phyloP scores from a whole-genome alignment of 2,113 vertebrate species.

The Sinocyclocheilus rhinocerous region DNA sequence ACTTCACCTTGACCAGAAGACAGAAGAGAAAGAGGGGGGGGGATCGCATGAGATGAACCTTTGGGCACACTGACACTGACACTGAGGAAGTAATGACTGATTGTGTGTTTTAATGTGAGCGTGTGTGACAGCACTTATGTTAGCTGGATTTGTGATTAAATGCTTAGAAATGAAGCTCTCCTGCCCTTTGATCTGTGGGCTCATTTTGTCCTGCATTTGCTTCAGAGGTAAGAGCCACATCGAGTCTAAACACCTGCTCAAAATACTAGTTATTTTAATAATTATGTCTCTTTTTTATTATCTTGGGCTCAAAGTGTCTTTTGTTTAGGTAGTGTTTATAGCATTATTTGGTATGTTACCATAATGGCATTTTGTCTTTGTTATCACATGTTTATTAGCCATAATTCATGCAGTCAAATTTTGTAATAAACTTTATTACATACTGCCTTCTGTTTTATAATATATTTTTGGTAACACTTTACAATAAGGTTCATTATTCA shows the following conservation, averaged over 20 bases:
- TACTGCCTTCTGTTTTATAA: too few relatives aligned
- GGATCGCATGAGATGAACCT: neutral
- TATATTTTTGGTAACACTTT: too few relatives aligned
- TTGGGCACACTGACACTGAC: neutral
- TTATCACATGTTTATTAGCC: too few relatives aligned
- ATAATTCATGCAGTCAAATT: too few relatives aligned
- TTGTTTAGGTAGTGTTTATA: too few relatives aligned
- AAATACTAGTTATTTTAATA: too few relatives aligned
- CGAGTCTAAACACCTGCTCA: neutral
- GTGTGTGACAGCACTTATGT: neutral
- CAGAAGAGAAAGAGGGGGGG: neutral
- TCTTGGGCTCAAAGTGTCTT: neutral
- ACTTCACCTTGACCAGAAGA: neutral
- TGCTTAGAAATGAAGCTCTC: conserved; percentile 24
- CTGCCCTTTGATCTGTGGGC: neutral
- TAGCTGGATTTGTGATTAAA: neutral
- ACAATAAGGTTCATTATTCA: too few relatives aligned
- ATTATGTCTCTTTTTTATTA: neutral
- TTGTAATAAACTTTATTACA: too few relatives aligned
- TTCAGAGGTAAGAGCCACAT: conserved; percentile 38
- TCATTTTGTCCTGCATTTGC: conserved; percentile 12
- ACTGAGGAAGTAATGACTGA: neutral
- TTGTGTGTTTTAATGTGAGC: neutral
- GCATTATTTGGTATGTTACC: too few relatives aligned
- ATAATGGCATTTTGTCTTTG: too few relatives aligned